Evolutionary conservation across 1,140 invertebrate genomes (phyloP), one percentile per base, ranked within the genome.

Genomic region (Delia radicum): DNA sequence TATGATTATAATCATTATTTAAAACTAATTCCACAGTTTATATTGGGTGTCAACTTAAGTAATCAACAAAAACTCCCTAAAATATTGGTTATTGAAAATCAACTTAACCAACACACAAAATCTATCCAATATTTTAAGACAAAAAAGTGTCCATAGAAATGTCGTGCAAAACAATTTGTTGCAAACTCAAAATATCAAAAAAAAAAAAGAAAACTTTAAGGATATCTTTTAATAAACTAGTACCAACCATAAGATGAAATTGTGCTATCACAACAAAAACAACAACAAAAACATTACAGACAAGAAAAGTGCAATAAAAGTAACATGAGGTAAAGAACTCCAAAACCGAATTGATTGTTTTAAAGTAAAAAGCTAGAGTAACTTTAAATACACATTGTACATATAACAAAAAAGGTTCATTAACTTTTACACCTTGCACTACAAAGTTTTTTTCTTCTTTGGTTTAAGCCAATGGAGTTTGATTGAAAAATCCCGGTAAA

Each of bases 241-340:
- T 69, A 69, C 18, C 29, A 69, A 69, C 65, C 65, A 33, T 69
- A 69, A 69, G 29, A 69, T 69, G 65, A 69, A 28, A 69, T 33
- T 69, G n/a, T 69, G 65, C 33, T 69, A 33, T 18, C 29, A 69
- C 29, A 69, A 69, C n/a, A 33, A 69, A 37, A 33, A 12, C 18
- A 69, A 69, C 5, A 67, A 67, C 10, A 15, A 67, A 29, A 31
- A 31, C 5, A 67, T 18, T 7, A 55, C 29, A 24, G 33, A 18
- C n/a, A 8, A 18, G 26, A 69, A 28, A 69, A 29, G 13, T 13
- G 29, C 65, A 33, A 21, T 29, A 69, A 7, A 55, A 21, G 48
- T 55, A 55, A 55, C 48, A 55, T 55, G 48, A 21, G 48, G 48
- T n/a, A 55, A 55, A 5, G 21, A 55, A 55, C 21, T 21, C 48